phyloP scores from a whole-genome alignment of 2,888 invertebrate genomes.

The Halocaridina rubra region DNA sequence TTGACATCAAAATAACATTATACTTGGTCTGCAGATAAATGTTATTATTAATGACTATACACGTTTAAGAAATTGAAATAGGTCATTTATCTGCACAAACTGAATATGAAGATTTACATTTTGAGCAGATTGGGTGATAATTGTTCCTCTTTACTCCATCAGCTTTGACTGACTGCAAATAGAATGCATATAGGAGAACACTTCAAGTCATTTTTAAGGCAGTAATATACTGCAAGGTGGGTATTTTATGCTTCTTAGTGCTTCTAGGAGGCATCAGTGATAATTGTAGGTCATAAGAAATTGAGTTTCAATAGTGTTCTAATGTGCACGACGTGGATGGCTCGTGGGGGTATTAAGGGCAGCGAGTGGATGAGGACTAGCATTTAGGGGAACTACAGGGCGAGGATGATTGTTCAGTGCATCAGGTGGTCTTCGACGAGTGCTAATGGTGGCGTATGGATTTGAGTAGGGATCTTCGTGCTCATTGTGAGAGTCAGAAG shows the following conservation, averaged over 20 bases:
- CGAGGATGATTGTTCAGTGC: neutral
- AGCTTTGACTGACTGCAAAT: neutral
- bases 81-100: no score
- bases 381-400: neutral
- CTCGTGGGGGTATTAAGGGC: conserved; percentile 46
- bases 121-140: no score
- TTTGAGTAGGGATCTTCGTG: neutral
- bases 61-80: no score
- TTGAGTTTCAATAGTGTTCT: neutral
- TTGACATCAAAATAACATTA: no score
- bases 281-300: neutral
- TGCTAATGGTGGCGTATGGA: neutral
- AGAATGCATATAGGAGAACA: no score
- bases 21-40: no score
- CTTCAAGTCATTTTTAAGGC: no score
- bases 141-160: no score
- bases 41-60: no score
- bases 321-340: conserved; percentile 46
- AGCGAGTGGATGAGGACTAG: conserved; percentile 15
- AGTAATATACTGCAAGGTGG: neutral
- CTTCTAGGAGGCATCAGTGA: neutral
- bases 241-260: neutral
- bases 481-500: neutral
- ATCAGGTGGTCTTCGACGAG: neutral
- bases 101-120: no score